Evolutionary conservation across 2,888 invertebrate species (phyloP), one percentile per base, ranked within the genome.

Genomic region (Branchipolynoe longqiensis): DNA sequence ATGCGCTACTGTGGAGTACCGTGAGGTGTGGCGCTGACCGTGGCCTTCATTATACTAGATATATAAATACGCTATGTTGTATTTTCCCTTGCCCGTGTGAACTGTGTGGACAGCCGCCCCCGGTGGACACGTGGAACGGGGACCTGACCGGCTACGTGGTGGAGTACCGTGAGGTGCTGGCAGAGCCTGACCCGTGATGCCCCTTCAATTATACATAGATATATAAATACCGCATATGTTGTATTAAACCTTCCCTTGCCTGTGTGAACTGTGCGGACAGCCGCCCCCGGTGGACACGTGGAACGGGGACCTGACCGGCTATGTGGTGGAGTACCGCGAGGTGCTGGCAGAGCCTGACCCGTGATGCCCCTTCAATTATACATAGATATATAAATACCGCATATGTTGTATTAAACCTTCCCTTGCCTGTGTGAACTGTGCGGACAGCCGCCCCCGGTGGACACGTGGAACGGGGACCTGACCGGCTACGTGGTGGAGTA

Each of bases 71-170:
- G n/a, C n/a, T n/a, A n/a, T n/a, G n/a, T n/a, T n/a, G n/a, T n/a
- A n/a, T n/a, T n/a, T n/a, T n/a, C n/a, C n/a, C n/a, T n/a, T n/a
- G n/a, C n/a, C n/a, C n/a, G n/a, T n/a, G n/a, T n/a, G n/a, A n/a
- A n/a, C n/a, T n/a, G n/a, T n/a, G n/a, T n/a, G n/a, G n/a, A n/a
- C 93, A 97, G 97, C 98, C 98, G 0, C 94, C 99, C 83, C 97
- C 98, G 92, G 97, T 97, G 94, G 96, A 96, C 82, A 97, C 98
- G 94, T 99, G 99, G 99, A 99, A 97, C 93, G 99, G 99, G 31
- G 98, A 85, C 41, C 73, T 86, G 82, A 84, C 88, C 25, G 93
- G 93, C 3, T 93, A 93, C 88, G 89, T 89, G 81, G 90, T 93
- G 18, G 88, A 89, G 31, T 93, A 93, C 87, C 83, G 89, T 22